Evolutionary conservation across 2,797 vertebrate genomes (phyloP).

Genomic region (Arremon brunneinucha): DNA sequence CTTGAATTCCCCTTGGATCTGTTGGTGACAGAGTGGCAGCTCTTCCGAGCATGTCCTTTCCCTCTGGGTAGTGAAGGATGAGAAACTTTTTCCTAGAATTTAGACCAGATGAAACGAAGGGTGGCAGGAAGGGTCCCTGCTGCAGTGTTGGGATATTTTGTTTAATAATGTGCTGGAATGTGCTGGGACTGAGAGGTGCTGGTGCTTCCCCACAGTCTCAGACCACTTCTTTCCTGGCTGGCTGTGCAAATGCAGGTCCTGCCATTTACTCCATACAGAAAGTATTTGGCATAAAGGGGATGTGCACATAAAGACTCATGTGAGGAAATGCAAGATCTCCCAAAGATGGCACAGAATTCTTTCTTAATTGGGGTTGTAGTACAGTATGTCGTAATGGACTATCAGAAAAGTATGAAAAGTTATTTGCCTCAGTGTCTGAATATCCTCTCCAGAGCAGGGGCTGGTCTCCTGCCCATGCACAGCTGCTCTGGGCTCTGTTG

Average conservation of each 20-base stretch:
- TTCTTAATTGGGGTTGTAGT: not conserved
- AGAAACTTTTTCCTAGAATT: not conserved
- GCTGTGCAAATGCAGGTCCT: not conserved
- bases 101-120: not conserved
- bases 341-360: not conserved
- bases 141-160: not conserved
- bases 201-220: not conserved
- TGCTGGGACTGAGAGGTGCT: not conserved
- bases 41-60: not conserved
- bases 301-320: not conserved
- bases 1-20: not conserved
- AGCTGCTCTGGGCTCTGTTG: not conserved
- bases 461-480: fast-evolving
- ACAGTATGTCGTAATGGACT: not conserved
- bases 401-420: not conserved
- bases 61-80: not conserved
- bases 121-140: not conserved
- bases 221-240: not conserved
- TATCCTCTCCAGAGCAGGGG: not conserved
- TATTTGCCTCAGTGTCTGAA: not conserved
- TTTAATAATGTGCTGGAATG: not conserved
- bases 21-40: not conserved
- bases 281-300: not conserved
- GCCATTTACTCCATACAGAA: not conserved
- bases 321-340: slow-evolving; percentile 24